These are phyloP conservation scores for Alouatta caraya DNA, from an alignment of 2,797 vertebrate species.

Conservation along the genomic window DNA sequence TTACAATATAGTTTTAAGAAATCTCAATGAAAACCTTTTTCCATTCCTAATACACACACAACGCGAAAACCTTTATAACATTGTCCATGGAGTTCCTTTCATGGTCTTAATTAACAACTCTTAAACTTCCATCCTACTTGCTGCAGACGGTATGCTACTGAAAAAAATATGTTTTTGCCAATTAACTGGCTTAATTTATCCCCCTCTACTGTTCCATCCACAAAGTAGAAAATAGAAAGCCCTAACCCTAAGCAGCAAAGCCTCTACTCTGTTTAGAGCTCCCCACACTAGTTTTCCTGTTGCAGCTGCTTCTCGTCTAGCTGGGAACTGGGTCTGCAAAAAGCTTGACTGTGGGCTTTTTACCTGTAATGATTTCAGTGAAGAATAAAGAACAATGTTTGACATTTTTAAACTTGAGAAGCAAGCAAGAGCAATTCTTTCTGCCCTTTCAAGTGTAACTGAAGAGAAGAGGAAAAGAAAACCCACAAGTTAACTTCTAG, in stretches of 20 bases:
- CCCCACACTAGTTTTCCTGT: constrained; percentile 19
- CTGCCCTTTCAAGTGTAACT: constrained; percentile 13
- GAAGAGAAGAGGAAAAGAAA: neutral
- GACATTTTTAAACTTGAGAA: constrained; percentile 42
- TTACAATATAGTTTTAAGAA: neutral
- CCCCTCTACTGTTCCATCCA: neutral
- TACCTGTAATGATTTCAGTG: constrained; percentile 31
- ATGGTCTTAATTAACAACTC: neutral
- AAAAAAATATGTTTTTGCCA: neutral
- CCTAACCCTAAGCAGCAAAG: neutral
- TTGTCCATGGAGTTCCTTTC: neutral
- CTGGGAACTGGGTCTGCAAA: constrained; percentile 51
- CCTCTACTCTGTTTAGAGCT: neutral
- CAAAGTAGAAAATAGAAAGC: neutral
- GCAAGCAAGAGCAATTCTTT: neutral
- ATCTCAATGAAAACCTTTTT: neutral
- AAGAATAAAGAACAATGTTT: constrained; percentile 53
- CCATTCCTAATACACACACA: neutral
- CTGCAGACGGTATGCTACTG: neutral
- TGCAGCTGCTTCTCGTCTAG: constrained; percentile 76
- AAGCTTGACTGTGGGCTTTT: constrained; percentile 18
- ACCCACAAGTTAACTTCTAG: neutral
- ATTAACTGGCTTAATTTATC: neutral
- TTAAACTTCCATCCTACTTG: neutral
- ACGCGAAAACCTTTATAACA: neutral